Evolutionary conservation across 1,140 invertebrate species (phyloP), one percentile per base, ranked within the genome.

Genomic region (Aradophagus sp.): DNA sequence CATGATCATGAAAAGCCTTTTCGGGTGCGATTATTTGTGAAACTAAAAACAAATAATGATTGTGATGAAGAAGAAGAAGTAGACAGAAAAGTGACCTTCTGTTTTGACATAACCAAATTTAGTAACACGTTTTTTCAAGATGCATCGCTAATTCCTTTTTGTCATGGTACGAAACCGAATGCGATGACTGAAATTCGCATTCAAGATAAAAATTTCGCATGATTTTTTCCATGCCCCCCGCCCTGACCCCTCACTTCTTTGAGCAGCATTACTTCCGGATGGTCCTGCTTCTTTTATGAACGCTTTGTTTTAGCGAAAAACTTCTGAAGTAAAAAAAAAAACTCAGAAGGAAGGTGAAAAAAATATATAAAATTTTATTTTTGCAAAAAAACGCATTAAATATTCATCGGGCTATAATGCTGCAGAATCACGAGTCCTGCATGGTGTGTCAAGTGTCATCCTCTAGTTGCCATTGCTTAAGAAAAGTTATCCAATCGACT

Each of bases 71-170:
- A n/a, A n/a, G n/a, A n/a, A n/a, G n/a, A n/a, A n/a, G n/a, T n/a
- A n/a, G n/a, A 58, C 63, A 63, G 72, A 70, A 63, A 73, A 74
- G 62, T 53, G 48, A 62, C 48, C 48, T 75, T 70, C 67, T 74
- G 75, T 72, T 75, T 74, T 75, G 20, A 10, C 11, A 63, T 75
- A 77, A 78, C 73, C 68, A 72, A 71, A 77, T 72, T 71, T 63
- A 75, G 55, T 78, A 75, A 78, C 74, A 73, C 70, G 58, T 73
- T 76, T 73, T 74, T 58, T n/a, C n/a, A n/a, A n/a, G 71, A 67
- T 76, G 74, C 77, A 75, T 78, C 75, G 73, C 75, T 78, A 77
- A 77, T 77, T 73, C 71, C n/a, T 75, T 77, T 61, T 75, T 74
- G 63, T 59, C 58, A 68, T 69, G 67, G 68, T 65, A 68, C 32